These are phyloP conservation scores for Anas platyrhynchos DNA, from an alignment of 2,113 vertebrate species.

Conservation along the genomic window DNA sequence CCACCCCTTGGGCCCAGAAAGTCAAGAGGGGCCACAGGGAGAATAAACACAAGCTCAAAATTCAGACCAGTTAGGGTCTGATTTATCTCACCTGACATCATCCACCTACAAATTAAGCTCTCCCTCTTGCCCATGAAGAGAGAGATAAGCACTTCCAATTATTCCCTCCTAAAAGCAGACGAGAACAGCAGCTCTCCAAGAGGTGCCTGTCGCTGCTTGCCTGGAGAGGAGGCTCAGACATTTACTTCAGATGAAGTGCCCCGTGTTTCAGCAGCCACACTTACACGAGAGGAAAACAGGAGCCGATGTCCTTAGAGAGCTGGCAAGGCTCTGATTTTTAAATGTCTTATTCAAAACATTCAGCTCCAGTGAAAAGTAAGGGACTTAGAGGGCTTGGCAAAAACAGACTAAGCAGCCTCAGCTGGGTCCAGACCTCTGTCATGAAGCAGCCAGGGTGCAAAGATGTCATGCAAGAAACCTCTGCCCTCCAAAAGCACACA, in stretches of 20 bases:
- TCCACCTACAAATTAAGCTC: neutral
- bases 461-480: neutral
- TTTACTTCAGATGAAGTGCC: neutral
- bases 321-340: neutral
- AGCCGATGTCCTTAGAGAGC: neutral
- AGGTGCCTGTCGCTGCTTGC: neutral
- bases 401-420: neutral
- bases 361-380: neutral
- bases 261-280: fast-evolving
- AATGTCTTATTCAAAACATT: neutral
- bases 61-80: neutral
- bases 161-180: neutral
- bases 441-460: neutral
- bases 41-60: neutral
- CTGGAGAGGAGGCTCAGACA: neutral
- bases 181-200: neutral
- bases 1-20: neutral
- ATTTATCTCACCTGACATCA: neutral
- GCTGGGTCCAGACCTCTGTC: neutral
- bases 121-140: neutral
- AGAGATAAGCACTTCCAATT: neutral
- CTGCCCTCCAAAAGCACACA: neutral
- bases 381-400: neutral
- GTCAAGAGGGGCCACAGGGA: fast-evolving
- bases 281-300: neutral